These are phyloP conservation scores for Eumeta japonica DNA, from an alignment of 1,140 invertebrate species.

Conservation along the genomic window DNA sequence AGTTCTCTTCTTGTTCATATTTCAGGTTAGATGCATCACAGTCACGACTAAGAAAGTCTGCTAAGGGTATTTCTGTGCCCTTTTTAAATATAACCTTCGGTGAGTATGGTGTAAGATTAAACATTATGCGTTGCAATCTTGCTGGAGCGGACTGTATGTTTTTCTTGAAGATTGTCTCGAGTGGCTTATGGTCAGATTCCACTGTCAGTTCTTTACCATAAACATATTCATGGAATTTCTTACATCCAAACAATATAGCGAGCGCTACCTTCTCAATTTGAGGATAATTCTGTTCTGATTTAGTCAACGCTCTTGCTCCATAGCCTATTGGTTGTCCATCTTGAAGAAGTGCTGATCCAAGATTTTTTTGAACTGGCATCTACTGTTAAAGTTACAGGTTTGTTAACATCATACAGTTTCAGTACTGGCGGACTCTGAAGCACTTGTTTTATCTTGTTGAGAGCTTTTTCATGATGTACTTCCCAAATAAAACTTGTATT, in stretches of 20 bases:
- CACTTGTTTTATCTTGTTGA: conserved; percentile 19
- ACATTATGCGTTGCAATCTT: too few species aligned
- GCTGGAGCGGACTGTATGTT: conserved; percentile 8
- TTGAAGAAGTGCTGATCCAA: conserved; percentile 24
- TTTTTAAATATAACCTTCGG: too few species aligned
- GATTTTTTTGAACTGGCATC: conserved; percentile 28
- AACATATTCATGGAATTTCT: conserved; percentile 30
- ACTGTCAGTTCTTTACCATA: conserved; percentile 28
- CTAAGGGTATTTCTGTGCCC: too few species aligned
- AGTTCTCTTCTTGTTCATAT: too few species aligned
- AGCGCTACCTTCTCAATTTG: conserved; percentile 45
- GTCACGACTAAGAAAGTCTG: too few species aligned
- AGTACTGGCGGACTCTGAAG: conserved; percentile 18
- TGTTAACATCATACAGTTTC: conserved; percentile 3
- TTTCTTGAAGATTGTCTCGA: conserved; percentile 10
- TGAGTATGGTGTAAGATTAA: too few species aligned
- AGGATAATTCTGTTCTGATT: conserved; percentile 33
- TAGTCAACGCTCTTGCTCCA: conserved; percentile 32
- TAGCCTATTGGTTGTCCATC: conserved; percentile 28
- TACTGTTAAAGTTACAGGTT: conserved; percentile 17
- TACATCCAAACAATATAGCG: conserved; percentile 27
- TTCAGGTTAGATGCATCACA: too few species aligned
- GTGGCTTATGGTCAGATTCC: conserved; percentile 20
- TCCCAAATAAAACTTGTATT: conserved; percentile 17
- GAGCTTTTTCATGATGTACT: conserved; percentile 12